Evolutionary conservation across 2,113 vertebrate genomes (phyloP).

Genomic region (Coptodon rendalli): DNA sequence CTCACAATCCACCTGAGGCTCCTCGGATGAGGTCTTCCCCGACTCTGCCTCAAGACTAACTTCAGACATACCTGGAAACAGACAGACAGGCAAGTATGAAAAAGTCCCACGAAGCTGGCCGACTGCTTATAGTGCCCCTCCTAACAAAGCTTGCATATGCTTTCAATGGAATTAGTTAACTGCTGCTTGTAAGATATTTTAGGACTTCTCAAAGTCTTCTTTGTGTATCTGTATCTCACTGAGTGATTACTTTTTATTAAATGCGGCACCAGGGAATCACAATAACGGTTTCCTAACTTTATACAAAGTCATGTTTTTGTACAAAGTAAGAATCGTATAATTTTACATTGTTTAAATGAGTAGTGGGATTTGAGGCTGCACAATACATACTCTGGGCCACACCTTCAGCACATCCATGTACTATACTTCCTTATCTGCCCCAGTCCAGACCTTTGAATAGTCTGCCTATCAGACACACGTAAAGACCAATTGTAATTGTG

Average conservation of each 20-base stretch:
- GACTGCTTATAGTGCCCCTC: neutral
- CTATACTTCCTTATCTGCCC: neutral
- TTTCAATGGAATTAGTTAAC: neutral
- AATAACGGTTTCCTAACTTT: neutral
- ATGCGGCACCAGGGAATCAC: neutral
- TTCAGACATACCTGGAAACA: constrained; percentile 77
- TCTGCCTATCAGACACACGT: neutral
- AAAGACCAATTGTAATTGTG: neutral
- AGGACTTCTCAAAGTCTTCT: neutral
- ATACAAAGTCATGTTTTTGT: neutral
- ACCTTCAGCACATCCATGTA: neutral
- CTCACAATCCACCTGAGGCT: constrained; percentile 47
- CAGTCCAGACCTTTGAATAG: neutral
- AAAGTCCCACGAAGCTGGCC: neutral
- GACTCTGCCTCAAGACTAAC: constrained; percentile 69
- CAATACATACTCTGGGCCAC: neutral
- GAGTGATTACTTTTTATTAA: neutral
- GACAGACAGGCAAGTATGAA: constrained; percentile 47
- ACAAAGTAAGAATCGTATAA: neutral
- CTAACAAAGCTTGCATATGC: neutral
- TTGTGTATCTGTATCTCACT: neutral
- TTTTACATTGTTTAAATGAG: neutral
- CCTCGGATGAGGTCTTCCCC: constrained; percentile 49
- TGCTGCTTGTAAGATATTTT: neutral
- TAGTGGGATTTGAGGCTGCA: neutral